A percentile compares a stretch with the other conserved stretches of the same genome.
Evolutionary conservation across 1,140 invertebrate genomes (phyloP).

Genomic region (Sycophaga agraensis): DNA sequence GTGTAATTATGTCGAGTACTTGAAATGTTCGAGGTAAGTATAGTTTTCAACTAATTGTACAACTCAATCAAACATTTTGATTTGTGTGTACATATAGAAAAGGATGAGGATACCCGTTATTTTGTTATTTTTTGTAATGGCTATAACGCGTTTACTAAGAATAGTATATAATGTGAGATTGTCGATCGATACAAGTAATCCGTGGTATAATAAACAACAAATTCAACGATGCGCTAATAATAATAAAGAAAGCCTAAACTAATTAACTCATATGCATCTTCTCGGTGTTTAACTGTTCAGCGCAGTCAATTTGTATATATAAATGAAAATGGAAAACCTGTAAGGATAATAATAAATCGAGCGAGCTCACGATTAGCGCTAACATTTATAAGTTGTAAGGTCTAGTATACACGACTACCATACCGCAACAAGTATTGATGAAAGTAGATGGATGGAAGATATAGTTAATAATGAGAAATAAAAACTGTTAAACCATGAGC

Average conservation of each 20-base stretch:
- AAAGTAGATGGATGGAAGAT: neutral
- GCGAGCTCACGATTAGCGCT: neutral
- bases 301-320: slow-evolving; percentile 24
- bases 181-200: no score
- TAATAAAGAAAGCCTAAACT: slow-evolving; percentile 13
- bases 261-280: slow-evolving; percentile 7
- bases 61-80: no score
- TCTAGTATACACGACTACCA: no score
- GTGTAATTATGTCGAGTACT: no score
- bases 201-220: no score
- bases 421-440: no score
- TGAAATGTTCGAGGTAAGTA: slow-evolving; percentile 12
- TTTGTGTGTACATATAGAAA: no score
- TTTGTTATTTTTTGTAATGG: no score
- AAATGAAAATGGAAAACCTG: slow-evolving; percentile 1
- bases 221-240: neutral
- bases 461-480: neutral
- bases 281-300: slow-evolving; percentile 19
- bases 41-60: neutral
- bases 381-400: no score
- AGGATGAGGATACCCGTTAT: no score
- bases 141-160: no score
- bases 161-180: no score
- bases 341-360: slow-evolving; percentile 2
- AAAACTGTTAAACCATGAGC: neutral